phyloP scores from a whole-genome alignment of 1,140 invertebrate species.

The Neelides sp. region DNA sequence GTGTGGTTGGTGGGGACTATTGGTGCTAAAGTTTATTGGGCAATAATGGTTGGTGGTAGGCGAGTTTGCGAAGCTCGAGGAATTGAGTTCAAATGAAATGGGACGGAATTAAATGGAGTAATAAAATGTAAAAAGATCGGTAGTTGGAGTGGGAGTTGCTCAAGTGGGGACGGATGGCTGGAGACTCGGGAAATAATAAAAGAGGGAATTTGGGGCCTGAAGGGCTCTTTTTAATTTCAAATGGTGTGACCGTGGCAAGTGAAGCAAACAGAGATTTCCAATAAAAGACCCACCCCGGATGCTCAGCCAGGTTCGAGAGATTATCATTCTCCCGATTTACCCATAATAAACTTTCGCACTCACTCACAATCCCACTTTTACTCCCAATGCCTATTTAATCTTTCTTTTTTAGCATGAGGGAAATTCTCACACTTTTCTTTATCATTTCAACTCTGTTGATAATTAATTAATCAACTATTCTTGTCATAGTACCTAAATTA shows the following conservation, averaged over 20 bases:
- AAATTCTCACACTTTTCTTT: background rate
- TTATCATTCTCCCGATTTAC: slow-evolving; percentile 4
- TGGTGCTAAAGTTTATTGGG: too few relatives aligned
- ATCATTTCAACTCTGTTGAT: too few relatives aligned
- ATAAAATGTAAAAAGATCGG: too few relatives aligned
- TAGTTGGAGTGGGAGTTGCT: background rate
- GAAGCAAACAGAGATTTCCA: slow-evolving; percentile 28
- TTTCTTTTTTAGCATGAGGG: background rate
- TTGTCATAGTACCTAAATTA: too few relatives aligned
- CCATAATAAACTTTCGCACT: background rate
- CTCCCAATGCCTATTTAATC: background rate
- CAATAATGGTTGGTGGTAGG: too few relatives aligned
- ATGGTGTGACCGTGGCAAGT: slow-evolving; percentile 27
- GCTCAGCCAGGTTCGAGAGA: slow-evolving; percentile 11
- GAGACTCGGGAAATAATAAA: too few relatives aligned
- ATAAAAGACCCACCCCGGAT: slow-evolving; percentile 19
- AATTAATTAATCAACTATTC: too few relatives aligned
- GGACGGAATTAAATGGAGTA: too few relatives aligned
- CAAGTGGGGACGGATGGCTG: background rate
- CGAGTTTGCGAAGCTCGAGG: too few relatives aligned
- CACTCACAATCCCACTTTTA: background rate
- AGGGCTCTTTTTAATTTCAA: slow-evolving; percentile 26
- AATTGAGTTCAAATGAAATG: too few relatives aligned
- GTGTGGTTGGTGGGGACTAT: too few relatives aligned
- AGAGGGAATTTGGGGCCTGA: too few relatives aligned